Percentiles rank a stretch among this genome's conserved stretches.
Evolutionary conservation across 1,140 invertebrate species (phyloP).

Genomic region (Anoplophora glabripennis): DNA sequence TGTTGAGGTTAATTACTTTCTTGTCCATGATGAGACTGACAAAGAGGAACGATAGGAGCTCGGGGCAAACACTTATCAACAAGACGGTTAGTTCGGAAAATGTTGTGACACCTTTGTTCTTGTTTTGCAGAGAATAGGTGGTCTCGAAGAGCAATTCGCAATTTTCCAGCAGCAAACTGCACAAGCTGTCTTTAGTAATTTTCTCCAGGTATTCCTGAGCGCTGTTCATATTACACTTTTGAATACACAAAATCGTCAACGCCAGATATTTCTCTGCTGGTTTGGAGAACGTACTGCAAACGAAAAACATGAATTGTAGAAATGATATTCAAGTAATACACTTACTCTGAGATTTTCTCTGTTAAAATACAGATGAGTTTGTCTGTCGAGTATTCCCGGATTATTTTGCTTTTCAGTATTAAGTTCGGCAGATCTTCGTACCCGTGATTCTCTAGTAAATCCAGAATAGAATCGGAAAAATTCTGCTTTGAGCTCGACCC

Average conservation of each 20-base stretch:
- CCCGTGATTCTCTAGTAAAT: constrained; percentile 48
- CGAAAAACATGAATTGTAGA: not conserved
- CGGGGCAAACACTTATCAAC: constrained; percentile 53
- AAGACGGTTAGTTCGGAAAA: constrained; percentile 57
- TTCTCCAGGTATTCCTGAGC: constrained; percentile 51
- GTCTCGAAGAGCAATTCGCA: constrained; percentile 57
- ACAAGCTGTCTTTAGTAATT: constrained; percentile 47
- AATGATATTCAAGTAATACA: not conserved
- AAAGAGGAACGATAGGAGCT: constrained; percentile 52
- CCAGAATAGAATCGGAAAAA: constrained; percentile 53
- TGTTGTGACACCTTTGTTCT: constrained; percentile 47
- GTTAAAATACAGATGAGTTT: constrained; percentile 54
- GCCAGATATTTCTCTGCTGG: constrained; percentile 48
- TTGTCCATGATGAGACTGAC: constrained; percentile 49
- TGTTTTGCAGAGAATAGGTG: constrained; percentile 41
- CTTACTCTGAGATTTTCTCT: constrained; percentile 33
- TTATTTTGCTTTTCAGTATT: constrained; percentile 54
- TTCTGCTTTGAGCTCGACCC: constrained; percentile 50
- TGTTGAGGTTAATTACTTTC: constrained; percentile 51
- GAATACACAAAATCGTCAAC: constrained; percentile 54
- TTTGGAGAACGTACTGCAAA: constrained; percentile 38
- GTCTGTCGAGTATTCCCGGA: constrained; percentile 59
- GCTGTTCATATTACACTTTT: constrained; percentile 53
- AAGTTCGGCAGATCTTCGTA: constrained; percentile 53
- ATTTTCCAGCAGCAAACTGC: constrained; percentile 48